Evolutionary conservation across 2,888 invertebrate species (phyloP).

Genomic region (Hermaeophaga mercurialis): DNA sequence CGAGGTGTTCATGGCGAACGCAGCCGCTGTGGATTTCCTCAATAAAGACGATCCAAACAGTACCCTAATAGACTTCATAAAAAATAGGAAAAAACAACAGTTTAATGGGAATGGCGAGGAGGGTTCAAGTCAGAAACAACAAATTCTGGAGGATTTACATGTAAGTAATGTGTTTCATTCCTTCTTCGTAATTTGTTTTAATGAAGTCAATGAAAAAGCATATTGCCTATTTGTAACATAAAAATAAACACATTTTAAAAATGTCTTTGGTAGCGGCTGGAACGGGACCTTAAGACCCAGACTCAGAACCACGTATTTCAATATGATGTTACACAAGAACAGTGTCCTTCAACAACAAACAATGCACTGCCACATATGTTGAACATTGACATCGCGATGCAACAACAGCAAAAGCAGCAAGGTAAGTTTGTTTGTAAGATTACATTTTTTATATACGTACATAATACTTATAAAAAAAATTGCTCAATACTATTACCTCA

Average conservation of each 20-base stretch:
- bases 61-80: conserved; percentile 56
- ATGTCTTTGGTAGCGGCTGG: conserved; percentile 63
- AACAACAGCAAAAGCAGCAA: conserved; percentile 47
- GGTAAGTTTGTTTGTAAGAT: conserved; percentile 3
- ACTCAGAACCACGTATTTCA: conserved; percentile 52
- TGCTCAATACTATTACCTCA: no score
- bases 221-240: no score
- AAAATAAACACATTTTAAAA: no score
- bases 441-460: no score
- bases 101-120: conserved; percentile 58
- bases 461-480: no score
- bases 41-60: conserved; percentile 61
- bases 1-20: conserved; percentile 49
- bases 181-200: no score
- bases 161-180: no score
- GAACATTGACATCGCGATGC: conserved; percentile 59
- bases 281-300: conserved; percentile 64
- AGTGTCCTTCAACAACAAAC: conserved; percentile 46
- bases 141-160: conserved; percentile 72
- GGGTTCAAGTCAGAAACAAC: conserved; percentile 70
- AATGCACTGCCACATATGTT: conserved; percentile 58
- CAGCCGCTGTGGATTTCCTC: conserved; percentile 54
- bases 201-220: no score
- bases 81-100: conserved; percentile 54
- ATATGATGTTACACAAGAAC: conserved; percentile 53